Evolutionary conservation across 1,140 invertebrate species (phyloP), one percentile per base, ranked within the genome.

Genomic region (Solenopsis invicta): DNA sequence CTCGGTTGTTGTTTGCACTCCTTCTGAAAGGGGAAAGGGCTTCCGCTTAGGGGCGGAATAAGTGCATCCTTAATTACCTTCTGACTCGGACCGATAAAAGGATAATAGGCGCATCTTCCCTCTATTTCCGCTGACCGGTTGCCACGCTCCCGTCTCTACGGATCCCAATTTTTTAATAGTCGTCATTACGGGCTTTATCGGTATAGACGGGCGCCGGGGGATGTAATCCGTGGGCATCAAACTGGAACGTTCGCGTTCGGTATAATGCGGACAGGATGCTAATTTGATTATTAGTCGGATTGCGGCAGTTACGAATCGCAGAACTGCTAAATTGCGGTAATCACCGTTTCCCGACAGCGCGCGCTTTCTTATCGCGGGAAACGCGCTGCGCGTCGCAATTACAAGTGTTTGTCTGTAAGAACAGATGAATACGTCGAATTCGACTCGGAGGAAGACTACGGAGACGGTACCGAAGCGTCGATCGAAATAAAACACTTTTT

Each of bases 61-160:
- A 81, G 88, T 72, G 88, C 88, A 87, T 90, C 88, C 88, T 90
- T 90, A 90, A 90, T 90, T 90, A 82, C 61, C 34, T 48, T 54
- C 45, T 75, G 78, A 41, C 75, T 81, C 84, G 48, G 50, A 75
- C 50, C 64, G 88, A 89, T 90, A 89, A 87, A 87, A 87, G 88
- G 71, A 89, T 87, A 90, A 90, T 87, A 90, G 85, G 21, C n/a
- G 67, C 61, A 75, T 61, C 54, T 72, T 80, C 64, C 87, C 18
- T 89, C 76, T 81, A 87, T 87, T 87, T 85, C 54, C 82, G 88
- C 16, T 34, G 72, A 29, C 34, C 75, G 54, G 24, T 64, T 76
- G 67, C 50, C 74, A 29, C 54, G 54, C 67, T 88, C 77, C 21
- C 41, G 59, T 89, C 81, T 89, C 81, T 61, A 76, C 86, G 34